Evolutionary conservation across 2,797 vertebrate species (phyloP).

Genomic region (Aselliscus stoliczkanus): DNA sequence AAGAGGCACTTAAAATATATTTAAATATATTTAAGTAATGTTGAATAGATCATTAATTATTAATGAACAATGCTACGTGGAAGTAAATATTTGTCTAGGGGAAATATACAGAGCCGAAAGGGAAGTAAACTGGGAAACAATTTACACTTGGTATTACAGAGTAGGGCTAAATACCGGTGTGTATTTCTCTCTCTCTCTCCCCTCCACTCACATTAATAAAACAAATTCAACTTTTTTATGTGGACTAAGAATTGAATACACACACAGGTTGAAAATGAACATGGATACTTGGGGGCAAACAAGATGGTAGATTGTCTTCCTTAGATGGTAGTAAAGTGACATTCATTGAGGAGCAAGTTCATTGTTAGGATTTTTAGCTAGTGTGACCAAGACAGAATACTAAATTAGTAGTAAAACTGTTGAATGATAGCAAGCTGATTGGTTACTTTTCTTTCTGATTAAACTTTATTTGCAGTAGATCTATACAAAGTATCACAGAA

Average conservation of each 20-base stretch:
- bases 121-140: not conserved
- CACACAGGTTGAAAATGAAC: not conserved
- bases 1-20: not conserved
- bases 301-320: not conserved
- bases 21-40: not conserved
- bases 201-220: not conserved
- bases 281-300: not conserved
- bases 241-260: not conserved
- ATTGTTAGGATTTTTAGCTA: not conserved
- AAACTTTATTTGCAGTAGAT: not conserved
- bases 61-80: not conserved
- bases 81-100: conserved; percentile 15
- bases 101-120: not conserved
- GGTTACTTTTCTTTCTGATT: not conserved
- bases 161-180: not conserved
- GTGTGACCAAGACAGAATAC: not conserved
- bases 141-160: not conserved
- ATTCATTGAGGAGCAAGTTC: not conserved
- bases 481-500: not conserved
- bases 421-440: not conserved
- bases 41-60: not conserved
- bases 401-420: not conserved
- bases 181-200: too few species aligned
- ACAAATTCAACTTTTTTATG: not conserved
- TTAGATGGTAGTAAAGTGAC: not conserved